Conservation (phyloP, 2,113 vertebrate species). For the Salvelinus sp. region DNA sequence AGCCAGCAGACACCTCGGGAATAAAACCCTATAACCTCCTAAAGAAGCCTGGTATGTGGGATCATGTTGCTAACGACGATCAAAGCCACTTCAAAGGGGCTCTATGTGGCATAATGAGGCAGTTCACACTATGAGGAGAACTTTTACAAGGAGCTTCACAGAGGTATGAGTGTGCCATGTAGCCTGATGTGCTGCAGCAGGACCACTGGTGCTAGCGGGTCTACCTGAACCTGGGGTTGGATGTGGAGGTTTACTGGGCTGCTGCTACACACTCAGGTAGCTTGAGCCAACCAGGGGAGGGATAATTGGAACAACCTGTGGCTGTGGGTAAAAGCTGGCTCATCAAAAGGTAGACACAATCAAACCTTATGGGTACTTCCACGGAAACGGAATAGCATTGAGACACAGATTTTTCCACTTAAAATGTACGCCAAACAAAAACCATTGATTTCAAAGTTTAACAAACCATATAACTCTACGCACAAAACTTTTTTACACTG, state of each 20-base stretch:
- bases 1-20: conserved; percentile 28
- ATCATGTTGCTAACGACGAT: conserved; percentile 44
- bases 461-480: no score
- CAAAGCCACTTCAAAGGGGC: conserved; percentile 49
- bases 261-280: conserved; percentile 15
- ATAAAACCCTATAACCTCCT: conserved; percentile 23
- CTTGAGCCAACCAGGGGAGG: conserved; percentile 16
- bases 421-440: no score
- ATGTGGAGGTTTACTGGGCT: conserved; percentile 37
- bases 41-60: conserved; percentile 17
- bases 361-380: background rate
- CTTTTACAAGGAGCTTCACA: conserved; percentile 55
- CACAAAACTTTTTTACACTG: no score
- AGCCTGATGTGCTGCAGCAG: conserved; percentile 31
- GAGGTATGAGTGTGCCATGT: conserved; percentile 29
- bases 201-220: conserved; percentile 14
- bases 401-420: no score
- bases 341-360: conserved; percentile 1
- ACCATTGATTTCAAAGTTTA: no score
- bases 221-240: conserved; percentile 26
- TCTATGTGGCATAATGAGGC: conserved; percentile 48
- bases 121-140: conserved; percentile 27
- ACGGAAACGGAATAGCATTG: no score
- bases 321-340: conserved; percentile 38
- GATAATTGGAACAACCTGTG: conserved; percentile 51